Conservation (phyloP, 2,797 vertebrate species). For the Acrossocheilus fasciatus region DNA sequence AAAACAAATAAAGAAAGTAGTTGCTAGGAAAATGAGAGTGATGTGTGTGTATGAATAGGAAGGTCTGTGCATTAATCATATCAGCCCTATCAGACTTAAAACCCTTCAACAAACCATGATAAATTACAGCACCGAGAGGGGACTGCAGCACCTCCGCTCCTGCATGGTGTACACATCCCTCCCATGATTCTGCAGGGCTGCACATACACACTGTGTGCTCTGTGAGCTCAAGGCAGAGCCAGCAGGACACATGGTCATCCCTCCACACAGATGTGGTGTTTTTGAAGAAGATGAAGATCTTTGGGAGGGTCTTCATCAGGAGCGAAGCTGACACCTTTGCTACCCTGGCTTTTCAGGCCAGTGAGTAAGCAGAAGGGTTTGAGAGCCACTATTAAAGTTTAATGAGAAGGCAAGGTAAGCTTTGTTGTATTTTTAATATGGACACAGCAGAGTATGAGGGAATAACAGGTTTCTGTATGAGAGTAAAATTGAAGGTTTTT, state of each 20-base stretch:
- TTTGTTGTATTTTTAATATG: slow-evolving; percentile 60
- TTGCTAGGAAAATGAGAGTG: slow-evolving; percentile 54
- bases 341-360: slow-evolving; percentile 34
- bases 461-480: slow-evolving; percentile 41
- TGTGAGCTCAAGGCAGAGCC: slow-evolving; percentile 27
- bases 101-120: slow-evolving; percentile 65
- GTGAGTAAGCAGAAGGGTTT: slow-evolving; percentile 34
- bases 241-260: slow-evolving; percentile 15
- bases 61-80: slow-evolving; percentile 66
- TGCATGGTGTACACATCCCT: slow-evolving; percentile 53
- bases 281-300: slow-evolving; percentile 46
- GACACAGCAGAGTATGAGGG: slow-evolving; percentile 38
- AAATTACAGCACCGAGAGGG: slow-evolving; percentile 60
- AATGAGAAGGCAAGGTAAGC: slow-evolving; percentile 50
- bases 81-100: slow-evolving; percentile 60
- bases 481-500: slow-evolving; percentile 15
- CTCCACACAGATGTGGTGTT: slow-evolving; percentile 25
- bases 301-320: slow-evolving; percentile 29
- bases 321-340: slow-evolving; percentile 43
- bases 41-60: slow-evolving; percentile 59
- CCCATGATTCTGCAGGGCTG: slow-evolving; percentile 40
- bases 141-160: slow-evolving; percentile 30
- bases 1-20: slow-evolving; percentile 53
- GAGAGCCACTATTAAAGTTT: slow-evolving; percentile 49
- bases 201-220: slow-evolving; percentile 6